These are phyloP conservation scores for Taxidea taxus DNA, from an alignment of 2,113 vertebrate species.

Conservation along the genomic window DNA sequence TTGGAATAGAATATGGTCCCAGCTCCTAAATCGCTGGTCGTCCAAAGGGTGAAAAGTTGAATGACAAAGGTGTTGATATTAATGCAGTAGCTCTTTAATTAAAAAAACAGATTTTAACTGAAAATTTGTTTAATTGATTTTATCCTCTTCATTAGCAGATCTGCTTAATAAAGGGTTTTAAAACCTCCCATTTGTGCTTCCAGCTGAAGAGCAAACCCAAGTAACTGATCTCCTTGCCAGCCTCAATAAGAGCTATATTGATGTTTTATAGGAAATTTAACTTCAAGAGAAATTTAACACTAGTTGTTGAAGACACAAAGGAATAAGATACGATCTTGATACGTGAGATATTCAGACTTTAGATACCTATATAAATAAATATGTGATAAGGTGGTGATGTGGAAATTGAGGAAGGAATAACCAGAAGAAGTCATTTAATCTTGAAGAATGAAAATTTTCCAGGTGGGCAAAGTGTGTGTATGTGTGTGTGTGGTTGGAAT, in stretches of 20 bases:
- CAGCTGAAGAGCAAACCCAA: not conserved
- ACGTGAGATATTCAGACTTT: not conserved
- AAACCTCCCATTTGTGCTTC: not conserved
- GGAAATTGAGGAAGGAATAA: not conserved
- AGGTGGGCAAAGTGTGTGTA: not conserved
- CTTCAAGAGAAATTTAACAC: not conserved
- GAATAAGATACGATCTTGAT: not conserved
- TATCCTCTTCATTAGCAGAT: slow-evolving; percentile 37
- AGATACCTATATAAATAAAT: not conserved
- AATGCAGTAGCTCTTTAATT: not conserved
- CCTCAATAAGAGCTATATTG: not conserved
- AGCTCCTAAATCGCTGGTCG: not conserved
- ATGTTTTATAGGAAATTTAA: not conserved
- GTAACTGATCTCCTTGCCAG: not conserved
- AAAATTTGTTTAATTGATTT: slow-evolving; percentile 30
- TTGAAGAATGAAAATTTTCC: slow-evolving; percentile 26
- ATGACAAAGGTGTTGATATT: not conserved
- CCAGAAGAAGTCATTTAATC: not conserved
- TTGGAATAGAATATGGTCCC: not conserved
- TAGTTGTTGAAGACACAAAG: not conserved
- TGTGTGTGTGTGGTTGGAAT: not conserved
- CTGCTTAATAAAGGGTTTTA: slow-evolving; percentile 5
- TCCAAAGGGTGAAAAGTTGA: not conserved
- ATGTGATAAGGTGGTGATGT: not conserved
- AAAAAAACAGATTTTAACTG: slow-evolving; percentile 3